Conservation (phyloP, 35 echinoderm and acorn worm species). For the Diadema setosum region DNA sequence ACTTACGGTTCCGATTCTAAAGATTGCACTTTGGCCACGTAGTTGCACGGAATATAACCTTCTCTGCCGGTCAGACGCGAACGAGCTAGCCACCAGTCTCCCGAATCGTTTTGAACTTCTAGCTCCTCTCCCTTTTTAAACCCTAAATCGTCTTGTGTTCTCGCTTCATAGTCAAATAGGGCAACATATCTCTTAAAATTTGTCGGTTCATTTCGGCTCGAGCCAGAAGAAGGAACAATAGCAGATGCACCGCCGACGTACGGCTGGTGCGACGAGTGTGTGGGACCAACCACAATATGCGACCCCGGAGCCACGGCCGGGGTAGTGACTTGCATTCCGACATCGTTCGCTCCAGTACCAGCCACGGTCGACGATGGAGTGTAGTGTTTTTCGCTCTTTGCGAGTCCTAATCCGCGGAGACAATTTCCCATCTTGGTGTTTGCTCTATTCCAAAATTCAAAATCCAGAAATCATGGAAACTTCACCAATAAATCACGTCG, state of each 20-base stretch:
- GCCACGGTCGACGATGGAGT: background rate
- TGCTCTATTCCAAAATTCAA: background rate
- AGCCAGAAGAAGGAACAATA: background rate
- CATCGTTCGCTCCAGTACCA: background rate
- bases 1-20: conserved; percentile 99
- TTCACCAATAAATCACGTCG: background rate
- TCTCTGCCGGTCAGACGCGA: conserved; percentile 74
- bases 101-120: conserved; percentile 82
- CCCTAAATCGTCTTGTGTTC: conserved; percentile 97
- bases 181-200: conserved; percentile 89
- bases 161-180: conserved; percentile 97
- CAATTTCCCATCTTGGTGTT: background rate
- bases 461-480: background rate
- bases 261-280: background rate
- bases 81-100: conserved; percentile 94
- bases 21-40: conserved; percentile 97
- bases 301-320: background rate
- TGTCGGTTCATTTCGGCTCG: background rate
- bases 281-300: background rate
- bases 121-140: conserved; percentile 97
- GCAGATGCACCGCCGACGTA: background rate
- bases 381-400: conserved; percentile 11
- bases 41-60: conserved; percentile 99
- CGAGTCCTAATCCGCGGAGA: conserved; percentile 15
- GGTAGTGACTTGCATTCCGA: background rate